A percentile compares a stretch with the other conserved stretches of the same genome.
phyloP scores from a whole-genome alignment of 2,888 invertebrate genomes.

The Leptopilina drosophilae region DNA sequence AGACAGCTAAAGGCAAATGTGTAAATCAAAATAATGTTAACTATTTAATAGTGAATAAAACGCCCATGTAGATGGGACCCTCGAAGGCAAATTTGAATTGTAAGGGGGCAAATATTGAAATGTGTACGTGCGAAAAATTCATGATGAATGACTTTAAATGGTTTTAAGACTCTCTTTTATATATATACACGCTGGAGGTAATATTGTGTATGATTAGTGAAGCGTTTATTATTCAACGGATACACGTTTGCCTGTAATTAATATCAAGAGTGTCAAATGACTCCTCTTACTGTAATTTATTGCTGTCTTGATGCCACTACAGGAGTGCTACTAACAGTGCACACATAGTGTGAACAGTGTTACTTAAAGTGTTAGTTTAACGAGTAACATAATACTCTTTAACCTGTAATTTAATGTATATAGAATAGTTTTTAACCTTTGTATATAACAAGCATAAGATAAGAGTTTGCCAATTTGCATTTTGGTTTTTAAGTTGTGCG shows the following conservation, averaged over 20 bases:
- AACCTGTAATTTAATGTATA: conserved; percentile 10
- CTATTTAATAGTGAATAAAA: conserved; percentile 24
- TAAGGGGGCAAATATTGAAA: conserved; percentile 37
- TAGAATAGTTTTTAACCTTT: conserved; percentile 2
- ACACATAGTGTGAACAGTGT: conserved; percentile 29
- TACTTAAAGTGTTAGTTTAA: conserved; percentile 34
- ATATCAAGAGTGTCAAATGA: conserved; percentile 36
- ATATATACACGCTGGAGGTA: conserved; percentile 7
- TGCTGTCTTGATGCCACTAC: conserved; percentile 13
- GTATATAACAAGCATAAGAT: neutral
- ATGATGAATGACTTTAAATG: conserved; percentile 25
- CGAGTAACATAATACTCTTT: conserved; percentile 31
- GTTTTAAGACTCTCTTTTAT: neutral
- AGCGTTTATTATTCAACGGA: conserved; percentile 38
- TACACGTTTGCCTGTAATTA: conserved; percentile 35
- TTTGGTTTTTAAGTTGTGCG: neutral
- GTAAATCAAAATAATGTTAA: conserved; percentile 39
- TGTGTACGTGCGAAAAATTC: conserved; percentile 36
- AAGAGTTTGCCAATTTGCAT: neutral
- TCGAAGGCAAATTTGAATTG: conserved; percentile 15
- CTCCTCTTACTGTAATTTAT: conserved; percentile 37
- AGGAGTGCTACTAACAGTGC: conserved; percentile 33
- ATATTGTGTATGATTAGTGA: conserved; percentile 35
- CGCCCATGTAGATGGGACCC: conserved; percentile 9
- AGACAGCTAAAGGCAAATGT: conserved; percentile 15